A percentile compares a stretch with the other conserved stretches of the same genome.
Conservation (phyloP, 2,888 invertebrate genomes). For the Epistrophe eligans region DNA sequence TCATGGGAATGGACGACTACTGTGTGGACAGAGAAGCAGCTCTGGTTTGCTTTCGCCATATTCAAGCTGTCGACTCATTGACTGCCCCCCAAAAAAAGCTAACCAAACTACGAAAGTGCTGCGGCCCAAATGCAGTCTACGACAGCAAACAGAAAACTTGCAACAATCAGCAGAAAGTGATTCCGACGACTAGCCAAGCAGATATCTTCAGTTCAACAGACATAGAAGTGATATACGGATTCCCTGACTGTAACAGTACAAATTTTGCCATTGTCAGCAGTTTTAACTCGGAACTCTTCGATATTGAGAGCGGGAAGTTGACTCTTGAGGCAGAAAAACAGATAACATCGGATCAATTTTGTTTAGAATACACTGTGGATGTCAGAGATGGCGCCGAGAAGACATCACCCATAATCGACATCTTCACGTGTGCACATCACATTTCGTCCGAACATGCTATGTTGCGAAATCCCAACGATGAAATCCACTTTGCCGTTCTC, state of each 20-base stretch:
- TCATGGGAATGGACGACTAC: constrained; percentile 86
- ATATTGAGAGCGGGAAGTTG: constrained; percentile 85
- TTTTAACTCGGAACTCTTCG: constrained; percentile 85
- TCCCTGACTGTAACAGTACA: constrained; percentile 83
- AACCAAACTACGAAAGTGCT: constrained; percentile 86
- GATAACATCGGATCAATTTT: constrained; percentile 76
- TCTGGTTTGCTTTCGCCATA: constrained; percentile 86
- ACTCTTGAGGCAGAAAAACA: constrained; percentile 84
- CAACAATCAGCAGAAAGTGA: constrained; percentile 78
- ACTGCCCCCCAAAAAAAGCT: constrained; percentile 55
- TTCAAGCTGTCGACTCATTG: constrained; percentile 78
- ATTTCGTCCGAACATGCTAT: constrained; percentile 80
- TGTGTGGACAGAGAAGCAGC: constrained; percentile 89
- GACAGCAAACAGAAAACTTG: constrained; percentile 85
- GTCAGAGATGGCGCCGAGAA: constrained; percentile 12
- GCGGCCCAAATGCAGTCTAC: constrained; percentile 87
- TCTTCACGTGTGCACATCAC: constrained; percentile 87
- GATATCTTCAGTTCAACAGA: constrained; percentile 79
- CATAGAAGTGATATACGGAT: constrained; percentile 60
- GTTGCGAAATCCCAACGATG: constrained; percentile 77
- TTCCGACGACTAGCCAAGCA: constrained; percentile 77
- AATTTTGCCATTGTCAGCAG: constrained; percentile 86
- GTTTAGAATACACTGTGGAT: constrained; percentile 77
- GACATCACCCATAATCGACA: constrained; percentile 83
- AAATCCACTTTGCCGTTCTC: constrained; percentile 89